Percentiles rank a stretch among this genome's conserved stretches.
Conservation (phyloP, 2,888 invertebrate genomes). For the Nephrotoma appendiculata region DNA sequence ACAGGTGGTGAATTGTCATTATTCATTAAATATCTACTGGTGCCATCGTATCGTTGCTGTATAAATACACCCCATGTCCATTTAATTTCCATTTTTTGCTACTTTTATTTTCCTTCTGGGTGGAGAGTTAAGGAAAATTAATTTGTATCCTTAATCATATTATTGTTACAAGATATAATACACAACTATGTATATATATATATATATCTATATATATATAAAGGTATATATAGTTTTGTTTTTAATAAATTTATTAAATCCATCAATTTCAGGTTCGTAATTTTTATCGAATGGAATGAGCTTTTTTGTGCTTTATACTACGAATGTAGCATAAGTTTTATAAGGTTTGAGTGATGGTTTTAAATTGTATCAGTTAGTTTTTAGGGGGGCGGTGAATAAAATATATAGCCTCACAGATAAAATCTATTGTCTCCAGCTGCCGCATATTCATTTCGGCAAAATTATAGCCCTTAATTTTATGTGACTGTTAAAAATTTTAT, state of each 20-base stretch:
- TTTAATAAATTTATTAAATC: background rate
- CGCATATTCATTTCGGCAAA: background rate
- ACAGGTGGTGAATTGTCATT: background rate
- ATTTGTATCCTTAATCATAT: background rate
- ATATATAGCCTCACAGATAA: background rate
- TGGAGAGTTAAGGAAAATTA: background rate
- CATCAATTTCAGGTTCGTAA: background rate
- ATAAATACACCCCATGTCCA: background rate
- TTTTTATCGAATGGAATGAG: background rate
- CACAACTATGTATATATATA: background rate
- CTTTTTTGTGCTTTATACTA: background rate
- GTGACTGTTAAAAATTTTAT: background rate
- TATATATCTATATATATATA: too few relatives aligned
- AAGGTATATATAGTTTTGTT: background rate
- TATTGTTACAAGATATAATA: background rate
- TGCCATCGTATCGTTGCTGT: background rate
- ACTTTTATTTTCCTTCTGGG: background rate
- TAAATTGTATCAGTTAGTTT: background rate
- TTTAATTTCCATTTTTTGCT: background rate
- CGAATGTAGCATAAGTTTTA: background rate
- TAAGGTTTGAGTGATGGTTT: background rate
- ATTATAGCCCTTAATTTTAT: background rate
- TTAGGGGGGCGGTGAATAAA: background rate
- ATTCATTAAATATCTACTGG: background rate
- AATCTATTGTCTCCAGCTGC: background rate